These are phyloP conservation scores for Priocnemis perturbator DNA, from an alignment of 2,888 invertebrate genomes.

Conservation along the genomic window DNA sequence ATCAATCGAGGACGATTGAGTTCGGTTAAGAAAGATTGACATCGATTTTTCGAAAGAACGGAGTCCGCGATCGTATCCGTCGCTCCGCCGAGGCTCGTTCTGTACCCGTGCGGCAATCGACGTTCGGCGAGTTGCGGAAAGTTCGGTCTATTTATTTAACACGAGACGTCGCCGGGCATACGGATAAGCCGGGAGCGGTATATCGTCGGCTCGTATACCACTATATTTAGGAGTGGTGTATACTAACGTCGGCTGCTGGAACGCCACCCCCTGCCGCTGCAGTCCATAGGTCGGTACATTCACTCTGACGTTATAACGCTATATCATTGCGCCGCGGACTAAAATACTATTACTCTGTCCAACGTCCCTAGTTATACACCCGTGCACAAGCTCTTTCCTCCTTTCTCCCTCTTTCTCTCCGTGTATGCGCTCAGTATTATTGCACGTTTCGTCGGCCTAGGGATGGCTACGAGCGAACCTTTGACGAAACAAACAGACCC, in stretches of 20 bases:
- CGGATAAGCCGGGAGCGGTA: conserved; percentile 1
- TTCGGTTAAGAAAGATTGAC: too few species aligned
- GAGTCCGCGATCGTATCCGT: conserved; percentile 6
- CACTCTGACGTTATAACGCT: conserved; percentile 22
- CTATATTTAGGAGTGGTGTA: conserved; percentile 38
- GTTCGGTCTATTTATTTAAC: conserved; percentile 23
- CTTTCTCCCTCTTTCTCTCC: conserved; percentile 1
- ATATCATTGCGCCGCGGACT: conserved; percentile 23
- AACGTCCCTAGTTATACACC: not conserved
- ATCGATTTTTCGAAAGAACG: not conserved
- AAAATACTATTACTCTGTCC: conserved; percentile 30
- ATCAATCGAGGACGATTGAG: too few species aligned
- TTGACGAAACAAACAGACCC: not conserved
- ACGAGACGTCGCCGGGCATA: conserved; percentile 17
- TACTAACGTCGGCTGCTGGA: conserved; percentile 34
- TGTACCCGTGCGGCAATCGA: conserved; percentile 2
- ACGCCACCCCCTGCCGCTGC: conserved; percentile 32
- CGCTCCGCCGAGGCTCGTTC: conserved; percentile 20
- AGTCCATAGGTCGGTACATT: conserved; percentile 27
- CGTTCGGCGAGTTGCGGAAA: conserved; percentile 25
- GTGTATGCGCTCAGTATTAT: not conserved
- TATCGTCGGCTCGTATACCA: conserved; percentile 29
- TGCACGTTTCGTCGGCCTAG: conserved; percentile 1
- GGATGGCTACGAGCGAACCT: not conserved
- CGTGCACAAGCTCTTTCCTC: not conserved